These are phyloP conservation scores for Eupithecia insigniata DNA, from an alignment of 2,888 invertebrate genomes.

Conservation along the genomic window DNA sequence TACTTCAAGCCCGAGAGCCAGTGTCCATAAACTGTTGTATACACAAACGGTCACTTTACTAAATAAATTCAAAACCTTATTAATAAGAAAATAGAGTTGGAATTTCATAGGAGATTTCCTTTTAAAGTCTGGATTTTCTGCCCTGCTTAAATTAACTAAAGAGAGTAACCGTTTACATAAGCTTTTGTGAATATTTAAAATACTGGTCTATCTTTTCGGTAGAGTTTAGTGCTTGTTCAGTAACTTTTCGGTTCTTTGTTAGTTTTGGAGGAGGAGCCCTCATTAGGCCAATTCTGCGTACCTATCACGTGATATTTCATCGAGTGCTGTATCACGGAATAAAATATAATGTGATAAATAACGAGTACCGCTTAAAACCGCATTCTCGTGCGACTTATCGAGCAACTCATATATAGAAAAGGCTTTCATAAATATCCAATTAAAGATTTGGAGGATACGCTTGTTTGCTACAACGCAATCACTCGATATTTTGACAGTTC, in stretches of 20 bases:
- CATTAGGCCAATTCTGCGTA: no score
- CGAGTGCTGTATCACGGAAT: no score
- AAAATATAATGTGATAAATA: no score
- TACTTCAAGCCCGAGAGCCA: conserved; percentile 37
- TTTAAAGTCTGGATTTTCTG: conserved; percentile 48
- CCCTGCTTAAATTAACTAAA: conserved; percentile 50
- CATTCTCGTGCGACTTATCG: no score
- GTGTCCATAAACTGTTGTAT: conserved; percentile 39
- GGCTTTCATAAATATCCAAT: no score
- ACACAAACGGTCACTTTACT: conserved; percentile 42
- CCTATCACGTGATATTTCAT: no score
- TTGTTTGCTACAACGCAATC: no score
- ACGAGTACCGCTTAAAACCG: no score
- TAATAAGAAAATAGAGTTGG: conserved; percentile 13
- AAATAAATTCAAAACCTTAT: conserved; percentile 32
- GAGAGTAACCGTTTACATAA: conserved; percentile 46
- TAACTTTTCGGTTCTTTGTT: conserved; percentile 9
- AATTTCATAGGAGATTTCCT: conserved; percentile 38
- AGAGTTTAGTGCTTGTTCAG: background rate
- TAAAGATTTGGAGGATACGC: no score
- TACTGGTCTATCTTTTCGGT: conserved; percentile 26
- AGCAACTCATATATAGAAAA: no score
- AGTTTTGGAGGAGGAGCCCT: no score
- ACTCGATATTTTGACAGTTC: no score
- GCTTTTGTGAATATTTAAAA: conserved; percentile 43